Evolutionary conservation across 2,888 invertebrate genomes (phyloP), one percentile per base, ranked within the genome.

Genomic region (Gnatocerus cornutus): DNA sequence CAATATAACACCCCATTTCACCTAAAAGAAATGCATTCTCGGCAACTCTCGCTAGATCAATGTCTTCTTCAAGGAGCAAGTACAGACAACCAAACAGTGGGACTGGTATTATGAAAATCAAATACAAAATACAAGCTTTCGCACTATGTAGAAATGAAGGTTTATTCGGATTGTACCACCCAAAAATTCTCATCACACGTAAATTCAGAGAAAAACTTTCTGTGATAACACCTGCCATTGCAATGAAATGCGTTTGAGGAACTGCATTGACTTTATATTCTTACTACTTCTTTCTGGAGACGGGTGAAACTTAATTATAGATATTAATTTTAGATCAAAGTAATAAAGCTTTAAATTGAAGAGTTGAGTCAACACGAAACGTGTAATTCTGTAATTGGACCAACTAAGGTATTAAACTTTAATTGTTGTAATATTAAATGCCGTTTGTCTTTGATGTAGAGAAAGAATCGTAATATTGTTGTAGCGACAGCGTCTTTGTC

Each of bases 311-410:
- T 37, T 8, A 37, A 37, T 37, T 41, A 41, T 12, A 12, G 41
- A 41, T 41, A 52, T 52, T 56, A 59, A 59, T 59, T 59, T 59
- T 45, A 30, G 29, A 59, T 59, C 59, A 59, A 59, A 46, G 46
- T 21, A 21, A 3, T 4, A 21, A 21, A 4, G n/a, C 16, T 46
- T 46, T 14, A 46, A 16, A 46, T 46, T 46, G 13, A 14, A 46
- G 14, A 46, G 3, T 16, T 7, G 46, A 16, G 6, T 2, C 12
- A 5, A 46, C 16, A 46, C 46, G 46, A 46, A 46, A 46, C 46
- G 2, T 46, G 7, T 5, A 46, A 46, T 16, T 9, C 16, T 46
- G 5, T 46, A 14, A 46, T 21, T 46, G 46, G 46, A 16, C 6
- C 46, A 46, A 16, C 7, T 46, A 46, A 16, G 2, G 9, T 14